These are phyloP conservation scores for Leptoteleia sp. DNA, from an alignment of 1,140 invertebrate genomes.

Conservation along the genomic window DNA sequence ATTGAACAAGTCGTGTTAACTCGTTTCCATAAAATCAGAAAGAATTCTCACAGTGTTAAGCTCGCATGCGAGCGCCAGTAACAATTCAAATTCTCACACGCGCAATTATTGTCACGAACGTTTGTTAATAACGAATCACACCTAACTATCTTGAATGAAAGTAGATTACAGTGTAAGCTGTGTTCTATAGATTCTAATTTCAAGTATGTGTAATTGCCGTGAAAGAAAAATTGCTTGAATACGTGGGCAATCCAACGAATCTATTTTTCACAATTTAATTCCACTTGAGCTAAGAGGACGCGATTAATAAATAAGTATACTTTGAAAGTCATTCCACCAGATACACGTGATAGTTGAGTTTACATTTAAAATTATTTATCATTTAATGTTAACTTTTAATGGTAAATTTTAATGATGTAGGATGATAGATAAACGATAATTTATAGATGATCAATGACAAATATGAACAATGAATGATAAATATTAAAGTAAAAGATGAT, in stretches of 20 bases:
- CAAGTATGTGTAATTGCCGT: conserved; percentile 39
- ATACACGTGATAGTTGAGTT: too few species aligned
- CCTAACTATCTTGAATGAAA: conserved; percentile 57
- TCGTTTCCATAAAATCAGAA: conserved; percentile 50
- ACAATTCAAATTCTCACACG: conserved; percentile 57
- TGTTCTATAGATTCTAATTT: conserved; percentile 44
- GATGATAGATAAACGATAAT: too few species aligned
- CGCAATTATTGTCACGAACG: conserved; percentile 62
- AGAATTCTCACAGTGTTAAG: conserved; percentile 43
- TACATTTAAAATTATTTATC: too few species aligned
- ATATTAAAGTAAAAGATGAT: too few species aligned
- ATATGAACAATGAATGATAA: too few species aligned
- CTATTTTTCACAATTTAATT: conserved; percentile 19
- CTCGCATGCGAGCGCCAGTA: conserved; percentile 33
- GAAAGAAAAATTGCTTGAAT: conserved; percentile 41
- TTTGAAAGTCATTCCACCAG: too few species aligned
- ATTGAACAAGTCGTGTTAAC: conserved; percentile 28
- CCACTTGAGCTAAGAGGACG: conserved; percentile 4
- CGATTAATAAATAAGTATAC: too few species aligned
- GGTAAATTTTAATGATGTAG: too few species aligned
- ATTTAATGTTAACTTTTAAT: too few species aligned
- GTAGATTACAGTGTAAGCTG: conserved; percentile 44
- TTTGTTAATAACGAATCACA: conserved; percentile 60
- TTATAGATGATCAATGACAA: too few species aligned
- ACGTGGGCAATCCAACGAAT: conserved; percentile 14